These are phyloP conservation scores for Drosophila macrothrix DNA, from an alignment of 2,888 invertebrate species.

Conservation along the genomic window DNA sequence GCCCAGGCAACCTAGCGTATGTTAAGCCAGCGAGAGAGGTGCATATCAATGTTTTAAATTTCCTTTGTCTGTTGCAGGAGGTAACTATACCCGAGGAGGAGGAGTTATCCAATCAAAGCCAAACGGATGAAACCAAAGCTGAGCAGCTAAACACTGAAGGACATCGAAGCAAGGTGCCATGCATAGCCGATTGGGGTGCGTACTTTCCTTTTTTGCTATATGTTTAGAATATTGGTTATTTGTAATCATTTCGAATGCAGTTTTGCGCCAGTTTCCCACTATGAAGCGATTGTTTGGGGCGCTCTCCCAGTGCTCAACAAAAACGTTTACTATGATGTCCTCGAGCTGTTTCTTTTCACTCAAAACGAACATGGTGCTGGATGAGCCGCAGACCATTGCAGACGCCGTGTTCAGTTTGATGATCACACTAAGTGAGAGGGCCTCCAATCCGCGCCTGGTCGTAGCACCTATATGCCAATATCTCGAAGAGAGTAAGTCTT, in stretches of 20 bases:
- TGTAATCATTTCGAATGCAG: constrained; percentile 82
- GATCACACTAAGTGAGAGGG: constrained; percentile 90
- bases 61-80: constrained; percentile 62
- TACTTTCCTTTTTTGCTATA: neutral
- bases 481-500: constrained; percentile 85
- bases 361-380: constrained; percentile 81
- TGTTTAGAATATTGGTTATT: neutral
- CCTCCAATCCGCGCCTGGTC: constrained; percentile 90
- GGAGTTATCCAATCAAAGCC: constrained; percentile 86
- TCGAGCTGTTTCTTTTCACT: constrained; percentile 85
- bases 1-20: constrained; percentile 85
- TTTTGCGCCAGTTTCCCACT: constrained; percentile 91
- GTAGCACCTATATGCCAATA: constrained; percentile 92
- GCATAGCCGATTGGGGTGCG: constrained; percentile 90
- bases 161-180: constrained; percentile 87
- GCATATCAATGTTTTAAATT: neutral
- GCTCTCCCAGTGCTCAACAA: constrained; percentile 91
- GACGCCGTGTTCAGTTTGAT: constrained; percentile 95
- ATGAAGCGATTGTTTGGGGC: constrained; percentile 94
- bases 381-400: constrained; percentile 91
- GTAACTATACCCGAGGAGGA: constrained; percentile 85
- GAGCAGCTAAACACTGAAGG: constrained; percentile 86
- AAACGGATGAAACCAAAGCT: constrained; percentile 95
- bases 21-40: constrained; percentile 20
- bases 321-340: constrained; percentile 89